phyloP scores from a whole-genome alignment of 2,113 vertebrate genomes.

The Eudyptes chrysolophus region DNA sequence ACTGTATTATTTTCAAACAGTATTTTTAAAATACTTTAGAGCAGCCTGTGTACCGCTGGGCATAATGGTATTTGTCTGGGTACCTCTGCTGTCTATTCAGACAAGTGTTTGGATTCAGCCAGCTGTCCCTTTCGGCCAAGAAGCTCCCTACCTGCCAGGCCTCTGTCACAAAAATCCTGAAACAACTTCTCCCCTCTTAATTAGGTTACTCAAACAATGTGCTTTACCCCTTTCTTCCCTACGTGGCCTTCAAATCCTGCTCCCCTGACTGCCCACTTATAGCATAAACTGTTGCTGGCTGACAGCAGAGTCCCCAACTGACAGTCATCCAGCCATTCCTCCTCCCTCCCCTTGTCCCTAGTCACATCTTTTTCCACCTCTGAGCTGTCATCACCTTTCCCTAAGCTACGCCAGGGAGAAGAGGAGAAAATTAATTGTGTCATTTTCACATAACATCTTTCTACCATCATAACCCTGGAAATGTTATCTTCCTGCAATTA shows the following conservation, averaged over 20 bases:
- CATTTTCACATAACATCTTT: conserved; percentile 34
- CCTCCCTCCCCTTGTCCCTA: background rate
- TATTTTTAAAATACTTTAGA: background rate
- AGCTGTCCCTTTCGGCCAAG: background rate
- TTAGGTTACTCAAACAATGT: background rate
- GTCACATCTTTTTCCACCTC: background rate
- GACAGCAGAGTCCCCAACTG: background rate
- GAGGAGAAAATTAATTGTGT: conserved; percentile 56
- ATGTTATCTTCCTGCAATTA: conserved; percentile 20
- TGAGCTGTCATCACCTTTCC: conserved; percentile 52
- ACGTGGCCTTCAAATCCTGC: background rate
- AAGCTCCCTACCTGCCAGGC: background rate
- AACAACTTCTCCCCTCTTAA: background rate
- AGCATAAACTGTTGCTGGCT: background rate
- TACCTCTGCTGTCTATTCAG: background rate
- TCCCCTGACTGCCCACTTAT: background rate
- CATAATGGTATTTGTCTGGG: background rate
- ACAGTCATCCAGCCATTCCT: background rate
- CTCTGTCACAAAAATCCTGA: background rate
- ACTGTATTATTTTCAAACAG: background rate
- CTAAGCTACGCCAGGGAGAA: background rate
- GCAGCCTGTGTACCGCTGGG: background rate
- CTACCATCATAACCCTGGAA: background rate
- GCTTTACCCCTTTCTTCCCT: background rate
- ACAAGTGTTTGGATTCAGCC: background rate